Conservation (phyloP, 2,113 vertebrate genomes). For the Colius striatus region DNA sequence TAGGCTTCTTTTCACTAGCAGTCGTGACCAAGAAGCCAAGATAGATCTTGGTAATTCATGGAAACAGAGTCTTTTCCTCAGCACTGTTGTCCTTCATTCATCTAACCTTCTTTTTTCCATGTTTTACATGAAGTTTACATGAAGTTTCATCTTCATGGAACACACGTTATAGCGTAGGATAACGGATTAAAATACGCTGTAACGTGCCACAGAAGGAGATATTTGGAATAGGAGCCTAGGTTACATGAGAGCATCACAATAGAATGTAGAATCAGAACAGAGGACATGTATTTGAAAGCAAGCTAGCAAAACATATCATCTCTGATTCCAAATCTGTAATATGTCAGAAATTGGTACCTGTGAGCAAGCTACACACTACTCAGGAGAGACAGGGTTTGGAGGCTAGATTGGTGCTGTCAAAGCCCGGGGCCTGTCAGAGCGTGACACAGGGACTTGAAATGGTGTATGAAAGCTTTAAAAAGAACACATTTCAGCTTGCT, state of each 20-base stretch:
- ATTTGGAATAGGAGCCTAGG: background rate
- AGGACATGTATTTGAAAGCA: background rate
- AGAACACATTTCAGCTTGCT: constrained; percentile 12
- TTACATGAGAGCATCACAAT: background rate
- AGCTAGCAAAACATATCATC: background rate
- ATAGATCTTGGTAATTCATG: background rate
- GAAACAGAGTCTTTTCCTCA: background rate
- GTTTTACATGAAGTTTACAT: background rate
- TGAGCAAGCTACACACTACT: background rate
- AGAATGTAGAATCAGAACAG: background rate
- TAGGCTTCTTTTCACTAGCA: background rate
- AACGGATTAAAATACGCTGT: background rate
- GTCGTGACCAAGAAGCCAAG: background rate
- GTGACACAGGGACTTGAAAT: background rate
- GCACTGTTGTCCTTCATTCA: background rate
- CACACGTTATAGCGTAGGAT: background rate
- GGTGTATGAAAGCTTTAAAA: constrained; percentile 20
- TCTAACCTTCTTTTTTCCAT: background rate
- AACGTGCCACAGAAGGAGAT: background rate
- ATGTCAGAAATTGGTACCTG: background rate
- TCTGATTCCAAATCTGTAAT: background rate
- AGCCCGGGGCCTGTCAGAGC: background rate
- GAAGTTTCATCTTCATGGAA: background rate
- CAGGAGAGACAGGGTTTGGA: background rate
- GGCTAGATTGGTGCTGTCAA: constrained; percentile 4